These are phyloP conservation scores for Semicossyphus pulcher DNA, from an alignment of 2,113 vertebrate species.

Conservation along the genomic window DNA sequence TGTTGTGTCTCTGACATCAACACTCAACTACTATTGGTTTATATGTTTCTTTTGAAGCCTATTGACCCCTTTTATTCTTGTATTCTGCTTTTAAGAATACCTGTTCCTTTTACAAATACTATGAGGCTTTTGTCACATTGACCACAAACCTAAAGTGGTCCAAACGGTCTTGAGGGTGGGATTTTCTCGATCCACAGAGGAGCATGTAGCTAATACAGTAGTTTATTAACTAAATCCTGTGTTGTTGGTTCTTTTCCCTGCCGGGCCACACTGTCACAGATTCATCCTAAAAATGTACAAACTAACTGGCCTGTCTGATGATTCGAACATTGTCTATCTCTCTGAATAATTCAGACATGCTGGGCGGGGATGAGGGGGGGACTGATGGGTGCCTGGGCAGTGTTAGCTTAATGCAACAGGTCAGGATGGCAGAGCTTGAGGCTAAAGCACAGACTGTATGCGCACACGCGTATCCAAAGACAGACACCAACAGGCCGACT, in stretches of 20 bases:
- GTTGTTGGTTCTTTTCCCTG: too few species aligned
- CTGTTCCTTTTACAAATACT: too few species aligned
- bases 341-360: neutral
- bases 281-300: too few species aligned
- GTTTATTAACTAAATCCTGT: too few species aligned
- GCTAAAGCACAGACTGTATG: conserved; percentile 23
- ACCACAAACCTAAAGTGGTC: neutral
- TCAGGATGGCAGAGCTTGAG: conserved; percentile 48
- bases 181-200: neutral
- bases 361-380: neutral
- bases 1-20: too few species aligned
- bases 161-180: neutral
- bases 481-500: neutral
- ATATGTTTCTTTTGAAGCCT: too few species aligned
- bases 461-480: neutral
- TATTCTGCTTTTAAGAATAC: too few species aligned
- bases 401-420: conserved; percentile 48
- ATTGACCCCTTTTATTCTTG: too few species aligned
- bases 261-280: too few species aligned
- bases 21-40: too few species aligned
- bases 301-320: neutral
- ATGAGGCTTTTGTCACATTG: too few species aligned
- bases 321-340: neutral
- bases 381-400: conserved; percentile 39
- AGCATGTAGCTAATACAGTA: too few species aligned